Base-by-base conservation (phyloP, 2,113 vertebrate species). In the Origma solitaria region DNA sequence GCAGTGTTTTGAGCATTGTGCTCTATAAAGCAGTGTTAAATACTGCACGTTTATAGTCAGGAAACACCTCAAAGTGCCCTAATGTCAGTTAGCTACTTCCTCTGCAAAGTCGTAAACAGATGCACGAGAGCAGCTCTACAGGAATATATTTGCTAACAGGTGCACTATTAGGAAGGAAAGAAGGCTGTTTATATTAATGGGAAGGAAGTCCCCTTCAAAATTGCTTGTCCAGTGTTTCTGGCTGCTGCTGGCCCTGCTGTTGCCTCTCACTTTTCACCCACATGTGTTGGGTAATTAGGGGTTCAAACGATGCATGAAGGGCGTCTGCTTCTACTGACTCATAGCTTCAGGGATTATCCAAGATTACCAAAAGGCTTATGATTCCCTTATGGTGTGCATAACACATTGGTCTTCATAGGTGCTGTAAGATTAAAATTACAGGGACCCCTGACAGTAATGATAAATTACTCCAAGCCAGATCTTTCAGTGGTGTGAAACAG, bases 71-170 rank as follows among this genome's bases (percentile, higher is more conserved):
- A 14, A 78, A 94, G 72, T 95, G 94, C 91, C 95, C 91, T 71
- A 89, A 86, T 95, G 92, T 89, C 95, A 92, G 94, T 95, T 95
- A 95, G 86, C 91, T 87, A 60, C 86, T 97, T 97, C 92, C 92
- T 97, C 88, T 95, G 83, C 61, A 71, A 96, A 88, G 88, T 70
- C 6, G 0, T 64, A 68, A 94, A 90, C 92, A 90, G 90, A 95
- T 61, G 69, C 76, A 56, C 1, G 4, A 84, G 86, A 93, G 69
- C 83, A 68, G 76, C 65, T 86, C 76, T 81, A 53, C 73, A 95
- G 53, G 86, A 96, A 81, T 84, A 68, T 57, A 71, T 86, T 83
- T 83, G 64, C 68, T 83, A 94, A 68, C 92, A 97, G 94, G 94
- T 97, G 94, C 93, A 92, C 61, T 88, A 81, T 92, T 84, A 88